phyloP scores from a whole-genome alignment of 1,140 invertebrate genomes.

The Apis mellifera region DNA sequence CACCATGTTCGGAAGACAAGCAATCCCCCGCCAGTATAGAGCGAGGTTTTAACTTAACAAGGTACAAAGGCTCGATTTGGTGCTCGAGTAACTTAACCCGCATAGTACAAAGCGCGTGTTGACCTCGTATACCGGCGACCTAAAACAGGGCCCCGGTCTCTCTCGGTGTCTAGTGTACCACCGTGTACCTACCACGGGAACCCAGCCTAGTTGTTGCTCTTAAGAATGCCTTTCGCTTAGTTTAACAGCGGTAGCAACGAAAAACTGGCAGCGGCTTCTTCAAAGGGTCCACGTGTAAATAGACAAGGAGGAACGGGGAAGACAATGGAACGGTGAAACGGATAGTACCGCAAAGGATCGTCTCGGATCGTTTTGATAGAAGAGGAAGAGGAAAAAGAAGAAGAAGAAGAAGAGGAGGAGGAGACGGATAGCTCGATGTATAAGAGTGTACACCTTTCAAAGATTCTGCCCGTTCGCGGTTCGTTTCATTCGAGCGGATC shows the following conservation, averaged over 20 bases:
- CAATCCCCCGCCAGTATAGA: conserved; percentile 34
- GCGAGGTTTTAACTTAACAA: conserved; percentile 61
- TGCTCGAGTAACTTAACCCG: conserved; percentile 70
- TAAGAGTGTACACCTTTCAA: not conserved
- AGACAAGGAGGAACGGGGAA: conserved; percentile 65
- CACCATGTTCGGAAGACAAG: conserved; percentile 53
- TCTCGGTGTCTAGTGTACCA: conserved; percentile 55
- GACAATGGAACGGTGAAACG: conserved; percentile 74
- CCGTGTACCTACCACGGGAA: conserved; percentile 63
- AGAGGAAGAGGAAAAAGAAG: conserved; percentile 39
- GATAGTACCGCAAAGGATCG: conserved; percentile 68
- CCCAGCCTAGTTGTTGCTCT: conserved; percentile 53
- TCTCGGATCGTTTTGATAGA: conserved; percentile 63
- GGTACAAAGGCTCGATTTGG: conserved; percentile 65
- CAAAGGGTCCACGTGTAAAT: conserved; percentile 71
- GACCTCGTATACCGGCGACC: conserved; percentile 65
- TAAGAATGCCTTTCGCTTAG: conserved; percentile 75
- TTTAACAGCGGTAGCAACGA: conserved; percentile 74
- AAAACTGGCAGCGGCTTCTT: conserved; percentile 69
- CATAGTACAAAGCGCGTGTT: conserved; percentile 65
- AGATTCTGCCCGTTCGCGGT: conserved; percentile 61
- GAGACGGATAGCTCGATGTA: conserved; percentile 15
- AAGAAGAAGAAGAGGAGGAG: conserved; percentile 60
- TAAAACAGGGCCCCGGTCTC: conserved; percentile 59
- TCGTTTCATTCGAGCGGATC: conserved; percentile 60